Conservation (phyloP, 2,113 vertebrate genomes). For the Cephalopterus ornatus region DNA sequence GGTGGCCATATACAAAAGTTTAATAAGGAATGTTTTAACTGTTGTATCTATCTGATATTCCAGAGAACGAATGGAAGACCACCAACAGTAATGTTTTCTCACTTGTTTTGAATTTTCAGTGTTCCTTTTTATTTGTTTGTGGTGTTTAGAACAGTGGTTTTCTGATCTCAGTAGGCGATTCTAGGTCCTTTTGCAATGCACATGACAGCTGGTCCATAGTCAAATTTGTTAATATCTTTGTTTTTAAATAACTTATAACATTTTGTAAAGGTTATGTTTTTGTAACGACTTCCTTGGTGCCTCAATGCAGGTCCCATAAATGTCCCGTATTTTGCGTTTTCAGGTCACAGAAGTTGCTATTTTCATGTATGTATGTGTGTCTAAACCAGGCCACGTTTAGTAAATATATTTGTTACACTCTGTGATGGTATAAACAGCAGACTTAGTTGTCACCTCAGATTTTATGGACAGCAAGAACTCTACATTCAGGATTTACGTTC, state of each 20-base stretch:
- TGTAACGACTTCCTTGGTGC: background rate
- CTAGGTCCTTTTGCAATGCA: background rate
- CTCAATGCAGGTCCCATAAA: background rate
- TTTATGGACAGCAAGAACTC: background rate
- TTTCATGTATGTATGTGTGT: background rate
- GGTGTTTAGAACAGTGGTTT: background rate
- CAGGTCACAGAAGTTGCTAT: background rate
- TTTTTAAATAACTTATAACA: background rate
- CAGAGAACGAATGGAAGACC: background rate
- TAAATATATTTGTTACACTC: background rate
- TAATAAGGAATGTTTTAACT: background rate
- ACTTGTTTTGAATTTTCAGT: background rate
- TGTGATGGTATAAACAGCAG: background rate
- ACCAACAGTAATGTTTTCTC: background rate
- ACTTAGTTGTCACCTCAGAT: background rate
- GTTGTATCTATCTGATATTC: background rate
- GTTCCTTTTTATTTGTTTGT: background rate
- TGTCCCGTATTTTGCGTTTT: background rate
- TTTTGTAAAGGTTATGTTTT: background rate
- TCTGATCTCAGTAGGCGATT: background rate
- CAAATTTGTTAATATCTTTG: background rate
- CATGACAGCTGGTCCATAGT: background rate
- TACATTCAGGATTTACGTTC: background rate
- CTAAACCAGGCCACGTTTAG: background rate
- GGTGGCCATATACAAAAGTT: background rate